phyloP scores from a whole-genome alignment of 2,888 invertebrate genomes.

The Lasius platythorax region DNA sequence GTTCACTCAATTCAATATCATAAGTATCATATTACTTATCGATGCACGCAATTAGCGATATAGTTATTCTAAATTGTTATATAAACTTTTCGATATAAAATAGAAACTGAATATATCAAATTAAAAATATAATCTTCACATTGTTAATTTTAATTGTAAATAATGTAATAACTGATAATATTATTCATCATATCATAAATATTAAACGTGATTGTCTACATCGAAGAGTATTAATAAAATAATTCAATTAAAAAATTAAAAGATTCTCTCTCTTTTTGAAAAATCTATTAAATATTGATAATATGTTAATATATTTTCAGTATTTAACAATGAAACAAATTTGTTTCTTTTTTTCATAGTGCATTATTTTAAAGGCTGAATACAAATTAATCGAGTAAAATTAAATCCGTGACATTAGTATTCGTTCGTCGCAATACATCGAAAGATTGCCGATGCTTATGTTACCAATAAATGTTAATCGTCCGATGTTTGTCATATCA shows the following conservation, averaged over 20 bases:
- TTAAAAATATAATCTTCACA: not conserved
- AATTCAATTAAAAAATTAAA: not conserved
- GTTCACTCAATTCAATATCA: not conserved
- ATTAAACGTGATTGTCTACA: not conserved
- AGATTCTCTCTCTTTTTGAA: not conserved
- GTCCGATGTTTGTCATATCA: not conserved
- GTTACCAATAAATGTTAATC: slow-evolving; percentile 22
- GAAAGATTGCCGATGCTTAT: not conserved
- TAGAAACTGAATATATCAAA: slow-evolving; percentile 5
- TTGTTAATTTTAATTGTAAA: not conserved
- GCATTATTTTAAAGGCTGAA: not conserved
- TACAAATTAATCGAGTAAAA: not conserved
- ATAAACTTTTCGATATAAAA: not conserved
- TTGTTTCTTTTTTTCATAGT: not conserved
- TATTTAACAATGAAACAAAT: not conserved
- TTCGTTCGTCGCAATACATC: not conserved
- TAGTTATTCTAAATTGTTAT: not conserved
- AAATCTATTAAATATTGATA: not conserved
- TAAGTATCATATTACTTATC: not conserved
- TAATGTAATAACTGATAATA: not conserved
- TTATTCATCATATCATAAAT: not conserved
- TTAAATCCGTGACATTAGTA: not conserved
- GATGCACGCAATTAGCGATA: not conserved
- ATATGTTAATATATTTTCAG: not conserved
- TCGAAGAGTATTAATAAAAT: not conserved